Percentiles rank a stretch among this genome's conserved stretches.
These are phyloP conservation scores for Drosophila rufa DNA, from an alignment of 1,140 invertebrate genomes.

Conservation along the genomic window DNA sequence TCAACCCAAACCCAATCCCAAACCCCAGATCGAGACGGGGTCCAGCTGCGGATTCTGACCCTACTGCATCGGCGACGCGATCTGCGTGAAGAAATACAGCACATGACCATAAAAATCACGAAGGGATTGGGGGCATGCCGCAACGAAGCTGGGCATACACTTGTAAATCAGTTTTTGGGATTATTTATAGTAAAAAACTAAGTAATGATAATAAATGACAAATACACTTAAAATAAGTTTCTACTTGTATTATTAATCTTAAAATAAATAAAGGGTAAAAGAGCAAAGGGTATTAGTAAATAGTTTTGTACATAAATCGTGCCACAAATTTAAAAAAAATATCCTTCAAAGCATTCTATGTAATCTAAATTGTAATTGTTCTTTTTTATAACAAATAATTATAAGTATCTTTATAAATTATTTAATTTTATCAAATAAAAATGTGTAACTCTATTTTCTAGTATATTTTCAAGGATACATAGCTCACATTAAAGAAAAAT, in stretches of 20 bases:
- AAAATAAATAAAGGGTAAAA: no score
- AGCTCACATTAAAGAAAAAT: neutral
- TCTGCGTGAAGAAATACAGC: slow-evolving; percentile 77
- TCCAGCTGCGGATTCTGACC: slow-evolving; percentile 38
- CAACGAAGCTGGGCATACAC: slow-evolving; percentile 15
- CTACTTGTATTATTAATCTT: no score
- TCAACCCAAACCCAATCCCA: slow-evolving; percentile 42
- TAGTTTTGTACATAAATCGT: no score
- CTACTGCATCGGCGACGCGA: slow-evolving; percentile 61
- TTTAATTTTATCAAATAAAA: no score
- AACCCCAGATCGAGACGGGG: slow-evolving; percentile 19
- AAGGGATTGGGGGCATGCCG: slow-evolving; percentile 39
- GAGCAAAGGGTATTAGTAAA: no score
- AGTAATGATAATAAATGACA: no score
- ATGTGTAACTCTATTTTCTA: no score
- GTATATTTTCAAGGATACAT: neutral
- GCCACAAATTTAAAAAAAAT: no score
- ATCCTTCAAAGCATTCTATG: no score
- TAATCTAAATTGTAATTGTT: no score
- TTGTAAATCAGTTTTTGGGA: neutral
- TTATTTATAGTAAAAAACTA: neutral
- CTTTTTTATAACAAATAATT: no score
- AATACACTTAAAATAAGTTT: no score
- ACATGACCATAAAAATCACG: slow-evolving; percentile 73
- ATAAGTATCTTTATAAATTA: neutral